Conservation (phyloP, 2,113 vertebrate genomes). For the Clarias macrocephalus region DNA sequence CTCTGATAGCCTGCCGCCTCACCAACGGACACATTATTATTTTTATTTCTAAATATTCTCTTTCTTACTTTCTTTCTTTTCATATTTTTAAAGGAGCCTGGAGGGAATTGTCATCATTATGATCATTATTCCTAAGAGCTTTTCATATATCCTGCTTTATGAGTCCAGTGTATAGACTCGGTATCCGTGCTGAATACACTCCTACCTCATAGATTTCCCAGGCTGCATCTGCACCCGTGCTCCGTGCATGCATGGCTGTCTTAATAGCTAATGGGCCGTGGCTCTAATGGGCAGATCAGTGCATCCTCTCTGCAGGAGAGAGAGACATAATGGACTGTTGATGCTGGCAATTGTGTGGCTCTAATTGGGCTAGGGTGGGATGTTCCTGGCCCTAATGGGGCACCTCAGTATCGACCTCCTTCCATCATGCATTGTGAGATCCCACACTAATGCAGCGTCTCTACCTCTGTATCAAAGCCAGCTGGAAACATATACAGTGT, state of each 20-base stretch:
- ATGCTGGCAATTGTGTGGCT: slow-evolving; percentile 58
- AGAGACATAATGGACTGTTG: slow-evolving; percentile 69
- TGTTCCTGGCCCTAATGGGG: slow-evolving; percentile 63
- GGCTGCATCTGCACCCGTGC: slow-evolving; percentile 38
- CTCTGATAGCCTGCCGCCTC: slow-evolving; percentile 22
- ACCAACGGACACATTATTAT: neutral
- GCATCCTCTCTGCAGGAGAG: slow-evolving; percentile 66
- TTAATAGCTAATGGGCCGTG: slow-evolving; percentile 60
- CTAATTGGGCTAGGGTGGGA: slow-evolving; percentile 57
- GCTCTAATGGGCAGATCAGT: slow-evolving; percentile 70
- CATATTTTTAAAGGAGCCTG: neutral
- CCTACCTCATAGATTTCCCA: slow-evolving; percentile 23
- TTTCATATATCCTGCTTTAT: neutral
- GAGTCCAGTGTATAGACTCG: neutral
- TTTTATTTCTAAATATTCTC: neutral
- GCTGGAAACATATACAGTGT: neutral
- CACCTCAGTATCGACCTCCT: slow-evolving; percentile 48
- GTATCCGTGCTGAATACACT: slow-evolving; percentile 17
- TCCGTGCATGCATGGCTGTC: slow-evolving; percentile 41
- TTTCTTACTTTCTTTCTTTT: neutral
- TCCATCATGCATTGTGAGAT: slow-evolving; percentile 46
- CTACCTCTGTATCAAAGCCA: slow-evolving; percentile 40
- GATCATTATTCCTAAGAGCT: slow-evolving; percentile 15
- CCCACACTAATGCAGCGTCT: slow-evolving; percentile 40
- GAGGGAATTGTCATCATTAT: slow-evolving; percentile 19